phyloP scores from a whole-genome alignment of 1,140 invertebrate species.

The Ectropis grisescens region DNA sequence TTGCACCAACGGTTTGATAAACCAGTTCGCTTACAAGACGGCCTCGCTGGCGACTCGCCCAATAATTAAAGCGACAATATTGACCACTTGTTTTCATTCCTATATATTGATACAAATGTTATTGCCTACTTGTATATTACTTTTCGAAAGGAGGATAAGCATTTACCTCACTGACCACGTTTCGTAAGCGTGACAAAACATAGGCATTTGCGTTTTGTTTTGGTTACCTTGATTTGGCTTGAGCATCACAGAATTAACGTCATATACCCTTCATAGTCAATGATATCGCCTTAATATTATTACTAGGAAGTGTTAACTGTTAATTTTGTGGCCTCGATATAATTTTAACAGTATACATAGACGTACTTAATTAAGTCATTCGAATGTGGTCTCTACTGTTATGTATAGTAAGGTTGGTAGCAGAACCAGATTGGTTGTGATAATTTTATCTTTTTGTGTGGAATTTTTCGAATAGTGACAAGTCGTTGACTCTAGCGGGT shows the following conservation, averaged over 20 bases:
- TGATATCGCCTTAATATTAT: too few species aligned
- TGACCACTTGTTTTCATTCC: slow-evolving; percentile 51
- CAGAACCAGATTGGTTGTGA: too few species aligned
- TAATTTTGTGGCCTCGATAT: too few species aligned
- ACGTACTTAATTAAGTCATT: too few species aligned
- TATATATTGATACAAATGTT: slow-evolving; percentile 47
- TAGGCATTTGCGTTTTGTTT: too few species aligned
- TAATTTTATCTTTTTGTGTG: not conserved
- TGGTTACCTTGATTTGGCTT: too few species aligned
- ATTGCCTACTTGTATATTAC: slow-evolving; percentile 23
- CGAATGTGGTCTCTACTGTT: too few species aligned
- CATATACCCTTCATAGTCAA: too few species aligned
- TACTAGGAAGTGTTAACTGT: too few species aligned
- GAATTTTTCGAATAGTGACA: not conserved
- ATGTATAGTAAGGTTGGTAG: too few species aligned
- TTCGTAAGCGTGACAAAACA: slow-evolving; percentile 12
- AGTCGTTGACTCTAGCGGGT: slow-evolving; percentile 10
- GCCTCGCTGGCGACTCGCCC: slow-evolving; percentile 42
- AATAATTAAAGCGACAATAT: slow-evolving; percentile 60
- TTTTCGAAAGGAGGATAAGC: slow-evolving; percentile 25
- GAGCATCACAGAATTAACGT: too few species aligned
- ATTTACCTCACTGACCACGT: slow-evolving; percentile 18
- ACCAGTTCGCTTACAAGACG: slow-evolving; percentile 56
- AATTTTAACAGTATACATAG: too few species aligned
- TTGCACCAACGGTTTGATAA: slow-evolving; percentile 41